Conservation (phyloP, 1,140 invertebrate species). For the Chionoecetes opilio region DNA sequence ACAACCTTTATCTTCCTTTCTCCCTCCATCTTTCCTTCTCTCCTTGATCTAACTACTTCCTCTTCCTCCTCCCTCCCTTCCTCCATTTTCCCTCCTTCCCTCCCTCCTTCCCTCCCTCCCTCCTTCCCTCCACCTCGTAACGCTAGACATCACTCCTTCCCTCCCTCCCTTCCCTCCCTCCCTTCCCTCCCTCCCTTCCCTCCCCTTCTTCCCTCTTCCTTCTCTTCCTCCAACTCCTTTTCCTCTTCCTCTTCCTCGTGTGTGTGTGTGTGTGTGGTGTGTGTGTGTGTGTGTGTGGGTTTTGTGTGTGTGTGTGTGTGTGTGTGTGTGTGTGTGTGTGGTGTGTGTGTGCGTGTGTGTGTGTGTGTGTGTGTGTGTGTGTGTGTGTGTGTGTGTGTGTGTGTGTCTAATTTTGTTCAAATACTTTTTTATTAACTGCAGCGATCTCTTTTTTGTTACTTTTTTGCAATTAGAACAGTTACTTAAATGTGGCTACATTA, state of each 20-base stretch:
- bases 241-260: neutral
- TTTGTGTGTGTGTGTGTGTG: slow-evolving; percentile 54
- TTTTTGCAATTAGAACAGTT: neutral
- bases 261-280: slow-evolving; percentile 52
- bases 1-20: neutral
- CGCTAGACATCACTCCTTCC: neutral
- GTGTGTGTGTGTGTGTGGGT: slow-evolving; percentile 44
- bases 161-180: neutral
- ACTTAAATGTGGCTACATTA: neutral
- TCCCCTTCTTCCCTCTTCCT: neutral
- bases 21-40: neutral
- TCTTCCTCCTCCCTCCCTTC: neutral
- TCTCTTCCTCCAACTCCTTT: neutral
- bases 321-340: slow-evolving; percentile 49
- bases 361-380: slow-evolving; percentile 56
- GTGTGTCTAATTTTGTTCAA: neutral
- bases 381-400: slow-evolving; percentile 48
- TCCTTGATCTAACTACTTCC: neutral
- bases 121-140: neutral
- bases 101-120: neutral
- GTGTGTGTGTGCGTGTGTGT: slow-evolving; percentile 49
- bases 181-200: too few relatives aligned
- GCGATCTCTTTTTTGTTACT: neutral
- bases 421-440: neutral
- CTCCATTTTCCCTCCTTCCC: neutral